Evolutionary conservation across 2,797 vertebrate genomes (phyloP).

Genomic region (Molossus alvarezi): DNA sequence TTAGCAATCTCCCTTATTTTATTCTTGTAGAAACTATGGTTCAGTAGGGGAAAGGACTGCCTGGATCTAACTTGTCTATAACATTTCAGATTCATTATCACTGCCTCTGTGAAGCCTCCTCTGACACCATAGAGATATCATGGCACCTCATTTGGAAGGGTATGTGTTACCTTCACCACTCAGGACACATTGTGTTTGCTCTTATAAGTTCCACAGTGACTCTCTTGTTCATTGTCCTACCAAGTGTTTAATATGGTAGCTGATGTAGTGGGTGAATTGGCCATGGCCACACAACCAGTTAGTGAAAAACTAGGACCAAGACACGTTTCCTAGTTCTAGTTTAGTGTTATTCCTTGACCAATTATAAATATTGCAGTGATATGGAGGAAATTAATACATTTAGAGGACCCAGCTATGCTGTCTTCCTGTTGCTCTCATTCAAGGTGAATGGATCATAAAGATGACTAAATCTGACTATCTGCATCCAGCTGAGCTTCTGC

Average conservation of each 20-base stretch:
- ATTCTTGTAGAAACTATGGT: neutral
- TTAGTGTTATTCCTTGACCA: neutral
- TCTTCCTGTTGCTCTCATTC: conserved; percentile 13
- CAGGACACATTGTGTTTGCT: neutral
- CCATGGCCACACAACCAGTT: neutral
- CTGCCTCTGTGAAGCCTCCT: neutral
- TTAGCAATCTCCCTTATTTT: neutral
- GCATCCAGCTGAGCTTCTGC: neutral
- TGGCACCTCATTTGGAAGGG: neutral
- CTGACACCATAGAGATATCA: neutral
- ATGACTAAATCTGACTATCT: neutral
- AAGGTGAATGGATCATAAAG: neutral
- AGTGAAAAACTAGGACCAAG: neutral
- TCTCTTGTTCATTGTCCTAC: neutral
- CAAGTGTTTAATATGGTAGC: neutral
- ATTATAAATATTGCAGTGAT: neutral
- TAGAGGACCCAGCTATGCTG: neutral
- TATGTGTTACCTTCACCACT: neutral
- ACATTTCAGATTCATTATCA: neutral
- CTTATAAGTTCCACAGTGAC: neutral
- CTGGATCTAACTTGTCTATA: neutral
- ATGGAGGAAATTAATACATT: neutral
- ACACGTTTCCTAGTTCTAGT: neutral
- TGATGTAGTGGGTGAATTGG: neutral
- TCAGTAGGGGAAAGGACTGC: neutral